Evolutionary conservation across 2,113 vertebrate genomes (phyloP).

Genomic region (Vimba vimba): DNA sequence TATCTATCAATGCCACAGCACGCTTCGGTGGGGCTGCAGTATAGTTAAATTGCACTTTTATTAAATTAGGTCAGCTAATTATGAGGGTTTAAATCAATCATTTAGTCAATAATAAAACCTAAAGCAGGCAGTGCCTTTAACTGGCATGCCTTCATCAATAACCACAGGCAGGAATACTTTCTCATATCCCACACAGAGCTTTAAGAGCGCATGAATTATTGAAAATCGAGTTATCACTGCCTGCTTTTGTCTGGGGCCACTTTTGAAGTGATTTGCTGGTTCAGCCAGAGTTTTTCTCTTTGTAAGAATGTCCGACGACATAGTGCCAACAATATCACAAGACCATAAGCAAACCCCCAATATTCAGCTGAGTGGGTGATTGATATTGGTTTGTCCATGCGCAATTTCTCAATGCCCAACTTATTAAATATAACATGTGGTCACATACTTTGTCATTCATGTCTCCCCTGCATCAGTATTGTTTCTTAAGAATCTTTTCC

Average conservation of each 20-base stretch:
- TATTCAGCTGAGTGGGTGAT: background rate
- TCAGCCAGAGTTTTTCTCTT: background rate
- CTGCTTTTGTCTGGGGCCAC: conserved; percentile 66
- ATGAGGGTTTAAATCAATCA: conserved; percentile 84
- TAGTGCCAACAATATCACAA: conserved; percentile 14
- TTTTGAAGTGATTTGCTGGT: conserved; percentile 54
- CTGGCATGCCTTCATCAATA: conserved; percentile 76
- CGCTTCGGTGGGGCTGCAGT: conserved; percentile 72
- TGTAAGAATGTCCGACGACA: background rate
- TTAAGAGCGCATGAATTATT: conserved; percentile 73
- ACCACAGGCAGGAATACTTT: conserved; percentile 67
- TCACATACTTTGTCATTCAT: background rate
- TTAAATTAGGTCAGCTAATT: conserved; percentile 83
- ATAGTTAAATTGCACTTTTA: conserved; percentile 83
- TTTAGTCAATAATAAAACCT: conserved; percentile 77
- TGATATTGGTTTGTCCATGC: background rate
- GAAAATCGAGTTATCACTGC: conserved; percentile 74
- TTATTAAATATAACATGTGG: background rate
- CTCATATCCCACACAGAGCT: conserved; percentile 64
- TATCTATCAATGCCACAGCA: conserved; percentile 81
- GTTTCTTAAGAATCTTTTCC: too few species aligned
- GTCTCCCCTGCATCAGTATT: background rate
- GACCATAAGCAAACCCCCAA: background rate
- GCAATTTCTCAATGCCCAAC: background rate
- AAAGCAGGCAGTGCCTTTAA: conserved; percentile 69